Evolutionary conservation across 2,797 vertebrate genomes (phyloP).

Genomic region (Hybognathus amarus): DNA sequence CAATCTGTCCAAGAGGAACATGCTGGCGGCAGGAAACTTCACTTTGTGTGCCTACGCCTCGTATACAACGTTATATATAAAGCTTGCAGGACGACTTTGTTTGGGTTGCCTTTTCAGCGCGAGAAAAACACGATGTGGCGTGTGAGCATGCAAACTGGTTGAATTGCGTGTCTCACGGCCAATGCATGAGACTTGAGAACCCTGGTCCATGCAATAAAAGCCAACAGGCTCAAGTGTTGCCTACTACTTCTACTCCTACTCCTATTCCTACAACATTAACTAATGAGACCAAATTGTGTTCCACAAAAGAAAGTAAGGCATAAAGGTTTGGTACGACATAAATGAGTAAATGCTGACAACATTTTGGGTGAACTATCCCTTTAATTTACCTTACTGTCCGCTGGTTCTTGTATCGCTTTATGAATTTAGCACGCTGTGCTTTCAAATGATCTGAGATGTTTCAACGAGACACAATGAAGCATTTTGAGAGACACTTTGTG

Average conservation of each 20-base stretch:
- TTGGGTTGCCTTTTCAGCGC: too few relatives aligned
- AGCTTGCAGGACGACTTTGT: too few relatives aligned
- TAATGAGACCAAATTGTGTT: neutral
- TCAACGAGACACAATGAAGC: neutral
- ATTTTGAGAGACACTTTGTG: neutral
- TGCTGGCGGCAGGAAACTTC: too few relatives aligned
- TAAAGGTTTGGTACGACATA: neutral
- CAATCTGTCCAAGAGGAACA: too few relatives aligned
- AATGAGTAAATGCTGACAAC: neutral
- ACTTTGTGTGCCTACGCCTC: too few relatives aligned
- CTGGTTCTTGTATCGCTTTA: neutral
- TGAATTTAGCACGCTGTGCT: neutral
- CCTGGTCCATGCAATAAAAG: neutral
- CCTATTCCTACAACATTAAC: neutral
- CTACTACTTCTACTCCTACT: too few relatives aligned
- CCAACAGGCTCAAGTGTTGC: neutral
- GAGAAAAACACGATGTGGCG: too few relatives aligned
- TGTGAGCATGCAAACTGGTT: too few relatives aligned
- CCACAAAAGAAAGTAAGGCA: neutral
- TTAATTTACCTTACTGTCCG: neutral
- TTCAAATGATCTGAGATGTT: neutral
- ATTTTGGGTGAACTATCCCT: neutral
- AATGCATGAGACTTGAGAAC: too few relatives aligned
- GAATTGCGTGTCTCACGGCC: too few relatives aligned
- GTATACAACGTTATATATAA: too few relatives aligned